Base-by-base conservation (phyloP, 2,797 vertebrate species). In the Ctenochaetus hawaiiensis region DNA sequence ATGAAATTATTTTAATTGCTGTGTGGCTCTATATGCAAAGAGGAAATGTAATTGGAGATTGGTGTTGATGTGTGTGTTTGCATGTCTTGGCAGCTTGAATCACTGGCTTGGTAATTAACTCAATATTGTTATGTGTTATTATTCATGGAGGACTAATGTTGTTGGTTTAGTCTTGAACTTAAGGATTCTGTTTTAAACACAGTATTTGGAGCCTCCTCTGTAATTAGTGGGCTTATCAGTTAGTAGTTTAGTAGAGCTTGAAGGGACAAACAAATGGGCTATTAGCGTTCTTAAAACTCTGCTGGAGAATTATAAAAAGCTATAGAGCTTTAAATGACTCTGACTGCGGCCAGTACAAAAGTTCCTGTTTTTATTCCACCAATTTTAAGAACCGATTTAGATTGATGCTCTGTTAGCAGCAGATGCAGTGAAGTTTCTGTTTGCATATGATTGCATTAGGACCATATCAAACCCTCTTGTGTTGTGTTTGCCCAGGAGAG, bases 1-100 rank as follows among this genome's bases (percentile, higher is more conserved):
- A 91, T 86, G 71, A 84, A 92, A 89, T 91, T 67, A 89, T 89
- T 90, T 88, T 90, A 93, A 92, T 92, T 89, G 82, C 85, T 77
- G 56, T 78, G 77, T 56, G 72, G 59, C 78, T 90, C 52, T 90
- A 74, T 81, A 77, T 78, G 76, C 82, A 91, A 85, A 84, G 83
- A 87, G 70, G 67, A 82, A 85, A 86, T 77, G 47, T 91, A 92
- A 93, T 91, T 94, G 81, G 77, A 78, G 75, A 79, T 65, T 76
- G 70, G 66, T 66, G 65, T 77, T 85, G 51, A 81, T 83, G 67
- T 39, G 74, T 70, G 53, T 87, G 76, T 88, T 84, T 87, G 63
- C 62, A 39, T 59, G 80, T 84, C 65, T 23, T 60, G 62, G 73
- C 63, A 56, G 76, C 49, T 45, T 77, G 56, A 87, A 78, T 88